These are phyloP conservation scores for Hydractinia symbiolongicarpus DNA, from an alignment of 30 jellyfish, hydroid and myxozoan species.

Conservation along the genomic window DNA sequence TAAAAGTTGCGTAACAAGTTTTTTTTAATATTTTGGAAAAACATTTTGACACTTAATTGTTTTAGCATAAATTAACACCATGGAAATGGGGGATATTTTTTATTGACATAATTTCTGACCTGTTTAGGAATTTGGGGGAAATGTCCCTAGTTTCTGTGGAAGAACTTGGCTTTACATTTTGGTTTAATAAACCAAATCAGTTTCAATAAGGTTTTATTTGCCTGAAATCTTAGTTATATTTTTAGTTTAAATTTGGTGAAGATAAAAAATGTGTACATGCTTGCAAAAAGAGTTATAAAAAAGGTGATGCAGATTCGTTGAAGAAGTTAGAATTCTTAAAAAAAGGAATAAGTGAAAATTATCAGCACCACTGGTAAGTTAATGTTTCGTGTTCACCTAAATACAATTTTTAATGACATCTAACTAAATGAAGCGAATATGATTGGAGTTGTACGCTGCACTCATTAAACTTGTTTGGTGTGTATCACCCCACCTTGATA, in stretches of 20 bases:
- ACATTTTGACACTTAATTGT: no score
- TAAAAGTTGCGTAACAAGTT: no score
- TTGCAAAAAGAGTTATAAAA: constrained; percentile 53
- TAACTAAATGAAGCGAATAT: no score
- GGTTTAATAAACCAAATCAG: no score
- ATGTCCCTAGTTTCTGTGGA: neutral
- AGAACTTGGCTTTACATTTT: neutral
- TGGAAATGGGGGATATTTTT: no score
- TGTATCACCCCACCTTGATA: no score
- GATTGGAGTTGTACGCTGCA: no score
- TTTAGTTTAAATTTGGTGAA: constrained; percentile 50
- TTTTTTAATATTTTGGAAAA: no score
- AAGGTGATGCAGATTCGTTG: constrained; percentile 30
- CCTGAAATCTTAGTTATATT: neutral
- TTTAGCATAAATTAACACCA: no score
- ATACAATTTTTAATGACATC: neutral
- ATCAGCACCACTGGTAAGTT: constrained; percentile 89
- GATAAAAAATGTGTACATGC: constrained; percentile 47
- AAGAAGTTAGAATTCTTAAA: constrained; percentile 64
- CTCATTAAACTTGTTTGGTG: no score
- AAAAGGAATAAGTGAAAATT: constrained; percentile 66
- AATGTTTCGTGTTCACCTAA: neutral
- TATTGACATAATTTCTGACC: no score
- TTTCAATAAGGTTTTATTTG: no score
- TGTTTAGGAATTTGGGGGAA: neutral